These are phyloP conservation scores for Drosophila formosana DNA, from an alignment of 2,888 invertebrate genomes.

Conservation along the genomic window DNA sequence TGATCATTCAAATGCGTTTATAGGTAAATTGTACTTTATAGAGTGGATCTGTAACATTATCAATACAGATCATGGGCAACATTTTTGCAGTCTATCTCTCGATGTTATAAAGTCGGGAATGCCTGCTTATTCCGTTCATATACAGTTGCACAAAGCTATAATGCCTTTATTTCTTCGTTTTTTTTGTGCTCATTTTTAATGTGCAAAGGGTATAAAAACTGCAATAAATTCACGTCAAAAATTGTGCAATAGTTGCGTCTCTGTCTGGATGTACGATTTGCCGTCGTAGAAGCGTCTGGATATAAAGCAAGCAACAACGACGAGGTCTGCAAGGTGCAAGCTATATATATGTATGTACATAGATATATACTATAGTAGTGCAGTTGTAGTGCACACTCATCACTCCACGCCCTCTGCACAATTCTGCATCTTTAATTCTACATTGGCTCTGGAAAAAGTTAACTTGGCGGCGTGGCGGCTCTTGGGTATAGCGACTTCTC, in stretches of 20 bases:
- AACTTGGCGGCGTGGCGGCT: neutral
- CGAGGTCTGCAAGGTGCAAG: neutral
- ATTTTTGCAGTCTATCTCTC: too few relatives aligned
- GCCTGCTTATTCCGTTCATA: neutral
- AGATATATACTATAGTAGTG: neutral
- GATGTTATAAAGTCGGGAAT: neutral
- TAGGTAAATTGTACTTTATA: too few relatives aligned
- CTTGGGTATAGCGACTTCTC: neutral
- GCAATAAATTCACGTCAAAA: constrained; percentile 72
- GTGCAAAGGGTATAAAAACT: constrained; percentile 26
- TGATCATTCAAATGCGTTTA: too few relatives aligned
- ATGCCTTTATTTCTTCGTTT: neutral
- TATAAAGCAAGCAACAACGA: constrained; percentile 54
- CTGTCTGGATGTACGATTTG: constrained; percentile 33
- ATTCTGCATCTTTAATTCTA: constrained; percentile 1
- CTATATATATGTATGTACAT: neutral
- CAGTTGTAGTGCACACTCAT: constrained; percentile 2
- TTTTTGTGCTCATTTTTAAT: constrained; percentile 1
- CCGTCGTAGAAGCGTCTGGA: constrained; percentile 32
- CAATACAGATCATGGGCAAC: too few relatives aligned
- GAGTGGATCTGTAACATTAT: too few relatives aligned
- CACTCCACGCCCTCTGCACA: constrained; percentile 1
- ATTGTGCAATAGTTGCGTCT: constrained; percentile 63
- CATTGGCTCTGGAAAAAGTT: neutral
- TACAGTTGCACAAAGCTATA: neutral